Evolutionary conservation across 2,888 invertebrate genomes (phyloP).

Genomic region (Macrophya alboannulata): DNA sequence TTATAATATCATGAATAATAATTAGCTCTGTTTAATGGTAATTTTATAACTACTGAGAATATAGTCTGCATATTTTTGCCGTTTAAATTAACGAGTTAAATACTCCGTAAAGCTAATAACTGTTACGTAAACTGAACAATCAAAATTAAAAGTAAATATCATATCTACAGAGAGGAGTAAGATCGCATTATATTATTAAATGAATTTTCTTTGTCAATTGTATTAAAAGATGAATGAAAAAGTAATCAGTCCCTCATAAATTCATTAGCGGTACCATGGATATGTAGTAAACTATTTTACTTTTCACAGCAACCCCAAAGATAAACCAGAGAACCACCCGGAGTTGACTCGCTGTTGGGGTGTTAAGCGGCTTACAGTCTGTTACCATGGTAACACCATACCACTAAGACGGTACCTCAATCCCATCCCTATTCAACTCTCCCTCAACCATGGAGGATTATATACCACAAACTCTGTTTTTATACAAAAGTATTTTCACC

Average conservation of each 20-base stretch:
- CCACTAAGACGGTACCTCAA: constrained; percentile 71
- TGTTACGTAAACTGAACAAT: not conserved
- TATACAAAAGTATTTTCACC: constrained; percentile 71
- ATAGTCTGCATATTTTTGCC: not conserved
- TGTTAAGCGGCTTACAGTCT: constrained; percentile 79
- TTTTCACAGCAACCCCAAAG: constrained; percentile 41
- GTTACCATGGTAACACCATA: constrained; percentile 78
- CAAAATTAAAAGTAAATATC: not conserved
- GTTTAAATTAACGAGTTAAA: constrained; percentile 3
- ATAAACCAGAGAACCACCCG: constrained; percentile 56
- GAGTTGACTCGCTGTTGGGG: constrained; percentile 68
- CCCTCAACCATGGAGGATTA: constrained; percentile 67
- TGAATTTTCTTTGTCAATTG: not conserved
- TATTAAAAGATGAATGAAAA: not conserved
- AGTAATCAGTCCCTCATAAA: constrained; percentile 31
- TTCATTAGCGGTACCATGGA: constrained; percentile 22
- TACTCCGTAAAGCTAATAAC: constrained; percentile 1
- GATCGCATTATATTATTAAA: not conserved
- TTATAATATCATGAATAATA: not conserved
- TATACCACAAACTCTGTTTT: constrained; percentile 75
- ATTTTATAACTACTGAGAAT: constrained; percentile 16
- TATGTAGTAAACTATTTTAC: constrained; percentile 30
- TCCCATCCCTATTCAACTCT: constrained; percentile 42
- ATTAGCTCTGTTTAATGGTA: not conserved
- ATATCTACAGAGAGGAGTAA: not conserved